Base-by-base conservation (phyloP, 2,888 invertebrate genomes). In the Agrotis puta region DNA sequence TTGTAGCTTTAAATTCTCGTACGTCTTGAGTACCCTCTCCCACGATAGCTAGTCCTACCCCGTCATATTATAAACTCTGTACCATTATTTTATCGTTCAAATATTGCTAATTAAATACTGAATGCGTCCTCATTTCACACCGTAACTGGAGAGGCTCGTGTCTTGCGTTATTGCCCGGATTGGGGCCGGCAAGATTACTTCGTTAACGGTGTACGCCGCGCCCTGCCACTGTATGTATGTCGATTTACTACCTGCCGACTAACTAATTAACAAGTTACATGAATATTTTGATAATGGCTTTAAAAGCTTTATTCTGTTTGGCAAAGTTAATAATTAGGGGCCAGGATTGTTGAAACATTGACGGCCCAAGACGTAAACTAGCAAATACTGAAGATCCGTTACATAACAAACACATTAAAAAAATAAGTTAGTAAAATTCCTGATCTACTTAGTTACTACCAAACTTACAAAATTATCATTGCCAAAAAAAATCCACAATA, bases 161-260 rank as follows among this genome's bases (percentile, higher is more conserved):
- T 72, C 82, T 77, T 45, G 61, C 62, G 78, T 77, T 81, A 83
- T 84, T 69, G 76, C 65, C 72, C 57, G 80, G 67, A 86, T 86
- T 73, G 84, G 76, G 82, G 84, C 79, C 87, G 75, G 59, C 59
- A 58, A 85, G 83, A 86, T 85, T 82, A 74, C 82, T 79, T 85
- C 82, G 79, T 87, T 88, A 88, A 88, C 88, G 88, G 87, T 87
- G 74, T 73, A 59, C 66, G 85, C 84, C 87, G 83, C 86, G 70
- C 87, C 82, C 80, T 74, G 56, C 66, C 66, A 33, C 45, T 54
- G 61, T 63, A 64, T 79, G 68, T 82, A 63, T 79, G 69, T 69
- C 63, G 58, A 64, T 69, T 69, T 64, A 71, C 48, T 82, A 74
- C 83, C 74, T 79, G 59, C 65, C 57, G 50, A 58, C 66, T 62